Percentiles rank a stretch among this genome's conserved stretches.
phyloP scores from a whole-genome alignment of 2,797 vertebrate genomes.

The Monodelphis domestica region DNA sequence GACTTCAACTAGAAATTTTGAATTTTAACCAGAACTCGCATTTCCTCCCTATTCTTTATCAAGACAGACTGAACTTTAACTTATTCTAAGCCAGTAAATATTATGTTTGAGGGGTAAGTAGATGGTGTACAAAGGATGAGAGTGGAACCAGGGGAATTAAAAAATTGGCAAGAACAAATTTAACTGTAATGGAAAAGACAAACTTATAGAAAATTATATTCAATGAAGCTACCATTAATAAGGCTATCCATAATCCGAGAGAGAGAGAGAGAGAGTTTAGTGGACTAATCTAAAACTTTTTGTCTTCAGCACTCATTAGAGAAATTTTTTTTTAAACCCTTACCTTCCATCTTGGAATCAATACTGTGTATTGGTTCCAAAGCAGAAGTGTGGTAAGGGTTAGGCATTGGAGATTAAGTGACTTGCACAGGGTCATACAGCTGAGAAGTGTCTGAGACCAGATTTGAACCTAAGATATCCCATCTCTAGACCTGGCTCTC shows the following conservation, averaged over 20 bases:
- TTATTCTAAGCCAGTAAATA: constrained; percentile 13
- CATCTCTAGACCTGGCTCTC: no score
- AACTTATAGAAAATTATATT: constrained; percentile 18
- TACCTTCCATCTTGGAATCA: no score
- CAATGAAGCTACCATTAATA: neutral
- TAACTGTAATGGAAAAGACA: neutral
- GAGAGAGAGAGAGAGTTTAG: no score
- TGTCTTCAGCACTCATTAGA: constrained; percentile 15
- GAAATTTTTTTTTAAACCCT: no score
- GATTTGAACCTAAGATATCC: no score
- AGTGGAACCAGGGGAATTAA: constrained; percentile 4
- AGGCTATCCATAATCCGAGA: neutral
- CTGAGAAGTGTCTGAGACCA: no score
- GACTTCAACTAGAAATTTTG: neutral
- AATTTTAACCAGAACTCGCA: neutral
- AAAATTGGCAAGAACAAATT: neutral
- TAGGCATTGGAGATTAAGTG: no score
- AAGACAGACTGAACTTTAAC: constrained; percentile 15
- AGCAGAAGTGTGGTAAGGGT: no score
- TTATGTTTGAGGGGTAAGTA: constrained; percentile 18
- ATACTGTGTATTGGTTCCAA: no score
- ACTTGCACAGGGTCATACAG: no score
- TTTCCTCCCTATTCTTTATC: neutral
- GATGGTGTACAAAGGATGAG: constrained; percentile 22
- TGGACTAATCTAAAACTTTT: constrained; percentile 39